A percentile compares a stretch with the other conserved stretches of the same genome.
Conservation (phyloP, 2,113 vertebrate genomes). For the Dicentrarchus labrax region DNA sequence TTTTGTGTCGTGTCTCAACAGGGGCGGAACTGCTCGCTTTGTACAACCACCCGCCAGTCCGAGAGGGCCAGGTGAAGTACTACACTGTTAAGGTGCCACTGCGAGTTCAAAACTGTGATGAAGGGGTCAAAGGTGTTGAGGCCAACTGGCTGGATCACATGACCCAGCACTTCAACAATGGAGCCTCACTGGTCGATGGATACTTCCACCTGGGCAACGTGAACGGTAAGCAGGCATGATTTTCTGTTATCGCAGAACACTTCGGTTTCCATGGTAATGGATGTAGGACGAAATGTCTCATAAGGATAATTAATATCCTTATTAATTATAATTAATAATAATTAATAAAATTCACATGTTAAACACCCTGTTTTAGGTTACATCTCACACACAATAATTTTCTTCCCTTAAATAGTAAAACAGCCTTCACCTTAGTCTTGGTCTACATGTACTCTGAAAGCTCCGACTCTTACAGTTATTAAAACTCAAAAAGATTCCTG, state of each 20-base stretch:
- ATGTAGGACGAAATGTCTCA: background rate
- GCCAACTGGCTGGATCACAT: slow-evolving; percentile 98
- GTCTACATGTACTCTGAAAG: background rate
- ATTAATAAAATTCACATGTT: too few species aligned
- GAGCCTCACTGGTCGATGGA: slow-evolving; percentile 92
- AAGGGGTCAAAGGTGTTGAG: slow-evolving; percentile 89
- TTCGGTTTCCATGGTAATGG: background rate
- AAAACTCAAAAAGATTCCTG: background rate
- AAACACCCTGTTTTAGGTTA: background rate
- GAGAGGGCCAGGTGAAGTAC: slow-evolving; percentile 88
- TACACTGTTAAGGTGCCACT: slow-evolving; percentile 95
- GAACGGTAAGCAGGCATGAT: slow-evolving; percentile 83
- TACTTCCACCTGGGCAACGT: slow-evolving; percentile 91
- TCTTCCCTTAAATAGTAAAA: background rate
- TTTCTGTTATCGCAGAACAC: background rate
- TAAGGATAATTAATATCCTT: too few species aligned
- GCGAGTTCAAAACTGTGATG: slow-evolving; percentile 88
- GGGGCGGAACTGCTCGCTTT: slow-evolving; percentile 91
- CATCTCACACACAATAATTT: background rate
- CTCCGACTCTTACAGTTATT: slow-evolving; percentile 24
- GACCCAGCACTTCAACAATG: slow-evolving; percentile 98
- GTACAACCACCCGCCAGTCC: slow-evolving; percentile 91
- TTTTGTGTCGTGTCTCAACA: slow-evolving; percentile 66
- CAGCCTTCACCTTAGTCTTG: background rate
- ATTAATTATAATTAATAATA: too few species aligned